These are phyloP conservation scores for Gonatopus flavifemur DNA, from an alignment of 1,140 invertebrate species.

Conservation along the genomic window DNA sequence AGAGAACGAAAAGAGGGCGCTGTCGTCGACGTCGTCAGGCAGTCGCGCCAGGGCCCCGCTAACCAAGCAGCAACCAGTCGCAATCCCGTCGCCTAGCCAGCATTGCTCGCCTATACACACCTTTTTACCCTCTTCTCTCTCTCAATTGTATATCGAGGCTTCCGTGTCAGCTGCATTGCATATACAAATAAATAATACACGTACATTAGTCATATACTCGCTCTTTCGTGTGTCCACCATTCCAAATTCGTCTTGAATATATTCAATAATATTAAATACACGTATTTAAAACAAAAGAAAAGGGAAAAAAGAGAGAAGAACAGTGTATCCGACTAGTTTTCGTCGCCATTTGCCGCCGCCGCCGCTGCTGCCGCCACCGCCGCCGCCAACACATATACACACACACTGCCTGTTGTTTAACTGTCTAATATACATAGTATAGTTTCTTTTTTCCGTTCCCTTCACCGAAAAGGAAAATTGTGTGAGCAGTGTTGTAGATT, in stretches of 20 bases:
- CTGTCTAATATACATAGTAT: too few relatives aligned
- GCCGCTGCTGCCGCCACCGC: conserved; percentile 22
- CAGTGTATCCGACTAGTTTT: too few relatives aligned
- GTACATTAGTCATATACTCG: conserved; percentile 37
- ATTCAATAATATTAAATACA: too few relatives aligned
- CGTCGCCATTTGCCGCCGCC: conserved; percentile 23
- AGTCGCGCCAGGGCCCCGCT: conserved; percentile 49
- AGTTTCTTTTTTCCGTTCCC: too few relatives aligned
- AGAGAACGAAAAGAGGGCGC: conserved; percentile 36
- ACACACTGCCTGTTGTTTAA: too few relatives aligned
- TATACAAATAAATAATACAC: too few relatives aligned
- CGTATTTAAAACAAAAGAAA: too few relatives aligned
- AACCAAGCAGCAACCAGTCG: conserved; percentile 47
- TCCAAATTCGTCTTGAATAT: too few relatives aligned
- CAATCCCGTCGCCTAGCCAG: conserved; percentile 56
- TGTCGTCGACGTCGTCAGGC: conserved; percentile 45
- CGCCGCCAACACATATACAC: conserved; percentile 15
- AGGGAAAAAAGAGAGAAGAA: too few relatives aligned
- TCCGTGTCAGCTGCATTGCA: conserved; percentile 52
- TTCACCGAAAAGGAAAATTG: too few relatives aligned
- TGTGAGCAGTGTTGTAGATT: too few relatives aligned
- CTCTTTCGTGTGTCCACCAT: conserved; percentile 19
- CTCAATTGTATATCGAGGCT: conserved; percentile 47
- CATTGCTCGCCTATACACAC: conserved; percentile 54
- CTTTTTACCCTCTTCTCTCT: conserved; percentile 51